Evolutionary conservation across 2,113 vertebrate species (phyloP).

Genomic region (Mastomys natalensis): DNA sequence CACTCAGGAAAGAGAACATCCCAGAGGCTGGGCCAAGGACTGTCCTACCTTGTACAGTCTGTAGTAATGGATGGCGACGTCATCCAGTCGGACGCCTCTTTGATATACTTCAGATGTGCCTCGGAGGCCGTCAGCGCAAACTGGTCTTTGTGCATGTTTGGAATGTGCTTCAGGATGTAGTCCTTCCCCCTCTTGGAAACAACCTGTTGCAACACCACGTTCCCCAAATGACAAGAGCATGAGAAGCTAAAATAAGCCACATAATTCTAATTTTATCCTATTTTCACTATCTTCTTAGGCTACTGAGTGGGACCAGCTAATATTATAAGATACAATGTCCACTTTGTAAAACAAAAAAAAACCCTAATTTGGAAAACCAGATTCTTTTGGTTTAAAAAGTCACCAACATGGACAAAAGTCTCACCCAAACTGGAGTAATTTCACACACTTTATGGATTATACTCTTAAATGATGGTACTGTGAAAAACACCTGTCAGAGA

Average conservation of each 20-base stretch:
- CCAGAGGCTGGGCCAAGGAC: rapidly evolving
- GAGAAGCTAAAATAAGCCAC: not conserved
- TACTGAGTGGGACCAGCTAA: slow-evolving; percentile 43
- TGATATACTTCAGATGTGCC: slow-evolving; percentile 98
- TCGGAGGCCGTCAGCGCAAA: slow-evolving; percentile 97
- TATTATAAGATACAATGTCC: not conserved
- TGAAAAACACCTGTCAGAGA: not conserved
- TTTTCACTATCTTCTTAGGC: not conserved
- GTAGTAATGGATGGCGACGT: slow-evolving; percentile 98
- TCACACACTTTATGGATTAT: not conserved
- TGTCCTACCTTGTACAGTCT: slow-evolving; percentile 94
- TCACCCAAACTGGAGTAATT: not conserved
- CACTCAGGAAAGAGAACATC: rapidly evolving
- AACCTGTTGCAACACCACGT: slow-evolving; percentile 88
- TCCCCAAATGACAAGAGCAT: not conserved
- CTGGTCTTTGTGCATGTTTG: slow-evolving; percentile 99
- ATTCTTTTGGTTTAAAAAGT: slow-evolving; percentile 18
- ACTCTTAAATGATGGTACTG: not conserved
- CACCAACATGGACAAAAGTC: not conserved
- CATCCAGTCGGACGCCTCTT: slow-evolving; percentile 96
- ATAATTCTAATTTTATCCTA: not conserved
- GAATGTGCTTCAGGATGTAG: slow-evolving; percentile 98
- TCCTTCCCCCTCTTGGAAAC: slow-evolving; percentile 96
- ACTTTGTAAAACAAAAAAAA: slow-evolving; percentile 10
- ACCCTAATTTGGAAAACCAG: slow-evolving; percentile 22